Evolutionary conservation across 2,797 vertebrate species (phyloP).

Genomic region (Helicolenus hilgendorfi): DNA sequence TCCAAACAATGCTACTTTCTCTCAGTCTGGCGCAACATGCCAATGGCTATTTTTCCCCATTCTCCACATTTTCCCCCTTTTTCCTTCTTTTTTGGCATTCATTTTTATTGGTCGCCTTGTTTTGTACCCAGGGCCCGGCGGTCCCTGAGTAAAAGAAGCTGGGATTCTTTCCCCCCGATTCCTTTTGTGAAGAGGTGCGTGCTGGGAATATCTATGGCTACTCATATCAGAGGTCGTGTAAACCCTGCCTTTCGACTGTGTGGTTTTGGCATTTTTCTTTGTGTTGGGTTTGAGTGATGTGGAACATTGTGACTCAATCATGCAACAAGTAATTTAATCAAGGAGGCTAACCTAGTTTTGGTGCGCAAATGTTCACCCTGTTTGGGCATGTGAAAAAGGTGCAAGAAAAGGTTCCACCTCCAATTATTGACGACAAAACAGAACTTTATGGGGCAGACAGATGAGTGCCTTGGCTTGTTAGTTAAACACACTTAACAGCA

Average conservation of each 20-base stretch:
- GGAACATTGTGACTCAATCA: conserved; percentile 92
- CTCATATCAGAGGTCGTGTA: conserved; percentile 93
- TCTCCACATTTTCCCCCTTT: conserved; percentile 89
- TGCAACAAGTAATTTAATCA: conserved; percentile 92
- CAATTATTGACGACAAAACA: conserved; percentile 24
- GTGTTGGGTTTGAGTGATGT: conserved; percentile 92
- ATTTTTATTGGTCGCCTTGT: conserved; percentile 88
- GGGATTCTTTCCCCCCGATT: conserved; percentile 74
- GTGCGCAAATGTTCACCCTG: conserved; percentile 64
- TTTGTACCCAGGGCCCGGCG: conserved; percentile 83
- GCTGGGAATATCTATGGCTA: conserved; percentile 91
- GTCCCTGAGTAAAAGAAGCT: conserved; percentile 67
- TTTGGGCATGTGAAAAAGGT: conserved; percentile 63
- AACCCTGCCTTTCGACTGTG: conserved; percentile 79
- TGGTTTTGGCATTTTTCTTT: conserved; percentile 91
- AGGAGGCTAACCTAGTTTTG: conserved; percentile 81
- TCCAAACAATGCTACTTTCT: conserved; percentile 94
- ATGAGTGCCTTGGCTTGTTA: neutral
- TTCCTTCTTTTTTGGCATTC: conserved; percentile 84
- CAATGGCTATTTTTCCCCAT: conserved; percentile 83
- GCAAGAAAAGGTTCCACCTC: conserved; percentile 40
- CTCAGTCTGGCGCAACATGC: conserved; percentile 81
- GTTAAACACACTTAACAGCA: neutral
- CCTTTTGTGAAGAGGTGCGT: conserved; percentile 82
- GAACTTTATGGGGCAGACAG: conserved; percentile 4